phyloP scores from a whole-genome alignment of 2,797 vertebrate genomes.

The Artibeus lituratus region DNA sequence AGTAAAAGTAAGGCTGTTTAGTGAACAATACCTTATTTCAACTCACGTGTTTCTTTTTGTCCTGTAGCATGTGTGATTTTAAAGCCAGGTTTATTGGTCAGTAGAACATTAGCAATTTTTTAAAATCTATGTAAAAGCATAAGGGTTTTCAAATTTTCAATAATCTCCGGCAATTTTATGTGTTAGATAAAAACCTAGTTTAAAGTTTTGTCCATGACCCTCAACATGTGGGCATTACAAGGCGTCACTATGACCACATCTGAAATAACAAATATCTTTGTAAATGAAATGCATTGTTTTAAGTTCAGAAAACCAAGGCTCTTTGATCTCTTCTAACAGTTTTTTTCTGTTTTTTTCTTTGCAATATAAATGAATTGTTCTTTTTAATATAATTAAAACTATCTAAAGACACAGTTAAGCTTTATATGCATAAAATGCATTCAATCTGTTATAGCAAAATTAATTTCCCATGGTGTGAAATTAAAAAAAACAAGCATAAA shows the following conservation, averaged over 20 bases:
- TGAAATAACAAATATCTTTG: background rate
- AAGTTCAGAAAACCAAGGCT: background rate
- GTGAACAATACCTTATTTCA: background rate
- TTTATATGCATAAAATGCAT: slow-evolving; percentile 6
- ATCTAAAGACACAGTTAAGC: slow-evolving; percentile 37
- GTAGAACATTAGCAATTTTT: background rate
- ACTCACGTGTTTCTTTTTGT: background rate
- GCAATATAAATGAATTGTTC: background rate
- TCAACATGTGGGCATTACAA: background rate
- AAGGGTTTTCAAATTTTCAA: background rate
- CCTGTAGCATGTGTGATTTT: background rate
- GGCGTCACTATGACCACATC: background rate
- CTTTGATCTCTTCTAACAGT: background rate
- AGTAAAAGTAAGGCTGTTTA: background rate
- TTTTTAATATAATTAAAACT: background rate
- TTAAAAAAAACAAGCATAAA: background rate
- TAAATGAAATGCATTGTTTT: background rate
- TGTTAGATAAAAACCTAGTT: background rate
- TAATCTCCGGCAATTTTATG: background rate
- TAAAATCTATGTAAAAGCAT: background rate
- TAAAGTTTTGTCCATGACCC: background rate
- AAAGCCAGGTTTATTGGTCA: background rate
- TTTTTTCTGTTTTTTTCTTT: background rate
- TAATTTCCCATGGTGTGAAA: background rate
- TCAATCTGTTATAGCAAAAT: slow-evolving; percentile 31